Percentiles rank a stretch among this genome's conserved stretches.
Evolutionary conservation across 1,140 invertebrate species (phyloP).

Genomic region (Drosophila ficusphila): DNA sequence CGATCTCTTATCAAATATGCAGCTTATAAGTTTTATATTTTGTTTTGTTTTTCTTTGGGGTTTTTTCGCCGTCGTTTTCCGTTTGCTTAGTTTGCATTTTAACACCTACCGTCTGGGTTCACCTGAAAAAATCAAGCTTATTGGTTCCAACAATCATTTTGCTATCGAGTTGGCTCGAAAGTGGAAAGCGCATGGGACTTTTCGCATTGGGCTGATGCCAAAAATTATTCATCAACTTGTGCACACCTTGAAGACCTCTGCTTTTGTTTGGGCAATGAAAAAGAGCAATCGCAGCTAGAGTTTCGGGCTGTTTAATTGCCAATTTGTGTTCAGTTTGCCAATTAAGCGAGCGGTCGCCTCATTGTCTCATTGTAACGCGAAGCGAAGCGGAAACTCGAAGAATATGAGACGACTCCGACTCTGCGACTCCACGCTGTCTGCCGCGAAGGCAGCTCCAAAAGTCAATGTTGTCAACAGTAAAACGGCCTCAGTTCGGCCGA

Average conservation of each 20-base stretch:
- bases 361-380: slow-evolving; percentile 57
- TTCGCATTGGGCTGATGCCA: slow-evolving; percentile 10
- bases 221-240: slow-evolving; percentile 27
- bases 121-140: background rate
- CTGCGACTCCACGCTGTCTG: slow-evolving; percentile 57
- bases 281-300: slow-evolving; percentile 47
- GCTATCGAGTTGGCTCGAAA: background rate
- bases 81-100: slow-evolving; percentile 75
- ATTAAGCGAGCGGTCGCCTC: slow-evolving; percentile 54
- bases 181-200: background rate
- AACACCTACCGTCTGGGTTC: slow-evolving; percentile 47
- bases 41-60: slow-evolving; percentile 37
- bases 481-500: slow-evolving; percentile 7
- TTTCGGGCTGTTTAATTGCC: slow-evolving; percentile 55
- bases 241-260: slow-evolving; percentile 30
- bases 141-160: background rate
- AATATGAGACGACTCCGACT: slow-evolving; percentile 52
- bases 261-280: slow-evolving; percentile 30
- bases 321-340: slow-evolving; percentile 56
- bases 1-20: slow-evolving; percentile 55
- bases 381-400: slow-evolving; percentile 65
- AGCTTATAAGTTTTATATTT: slow-evolving; percentile 23
- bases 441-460: slow-evolving; percentile 4
- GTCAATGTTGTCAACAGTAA: slow-evolving; percentile 28
- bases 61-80: slow-evolving; percentile 27